These are phyloP conservation scores for Dinomys branickii DNA, from an alignment of 2,113 vertebrate species.

Conservation along the genomic window DNA sequence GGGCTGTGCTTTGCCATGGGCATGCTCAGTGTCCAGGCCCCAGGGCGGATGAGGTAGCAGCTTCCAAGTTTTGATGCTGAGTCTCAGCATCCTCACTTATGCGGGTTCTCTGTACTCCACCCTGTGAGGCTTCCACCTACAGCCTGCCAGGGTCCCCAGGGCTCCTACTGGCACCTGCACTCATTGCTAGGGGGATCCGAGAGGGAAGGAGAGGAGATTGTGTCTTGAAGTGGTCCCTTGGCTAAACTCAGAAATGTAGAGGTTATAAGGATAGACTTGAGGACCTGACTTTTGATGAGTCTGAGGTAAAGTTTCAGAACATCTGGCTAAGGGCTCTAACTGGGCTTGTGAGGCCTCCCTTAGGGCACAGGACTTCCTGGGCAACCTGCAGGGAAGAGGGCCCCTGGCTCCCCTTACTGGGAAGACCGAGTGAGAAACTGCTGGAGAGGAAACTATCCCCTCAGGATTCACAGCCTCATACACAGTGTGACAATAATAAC, in stretches of 20 bases:
- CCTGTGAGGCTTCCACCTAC: too few relatives aligned
- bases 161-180: neutral
- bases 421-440: neutral
- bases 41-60: neutral
- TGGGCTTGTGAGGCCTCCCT: neutral
- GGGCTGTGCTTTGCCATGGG: neutral
- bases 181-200: neutral
- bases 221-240: neutral
- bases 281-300: neutral
- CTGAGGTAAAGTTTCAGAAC: neutral
- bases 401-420: neutral
- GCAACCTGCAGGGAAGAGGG: neutral
- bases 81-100: neutral
- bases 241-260: neutral
- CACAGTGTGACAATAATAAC: neutral
- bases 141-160: neutral
- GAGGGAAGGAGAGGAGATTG: neutral
- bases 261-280: neutral
- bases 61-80: neutral
- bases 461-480: neutral
- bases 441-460: fast-evolving
- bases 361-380: neutral
- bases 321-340: neutral
- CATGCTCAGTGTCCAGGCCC: neutral
- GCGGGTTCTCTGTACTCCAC: too few relatives aligned